Evolutionary conservation across 2,113 vertebrate species (phyloP).

Genomic region (Campylomormyrus numenius): DNA sequence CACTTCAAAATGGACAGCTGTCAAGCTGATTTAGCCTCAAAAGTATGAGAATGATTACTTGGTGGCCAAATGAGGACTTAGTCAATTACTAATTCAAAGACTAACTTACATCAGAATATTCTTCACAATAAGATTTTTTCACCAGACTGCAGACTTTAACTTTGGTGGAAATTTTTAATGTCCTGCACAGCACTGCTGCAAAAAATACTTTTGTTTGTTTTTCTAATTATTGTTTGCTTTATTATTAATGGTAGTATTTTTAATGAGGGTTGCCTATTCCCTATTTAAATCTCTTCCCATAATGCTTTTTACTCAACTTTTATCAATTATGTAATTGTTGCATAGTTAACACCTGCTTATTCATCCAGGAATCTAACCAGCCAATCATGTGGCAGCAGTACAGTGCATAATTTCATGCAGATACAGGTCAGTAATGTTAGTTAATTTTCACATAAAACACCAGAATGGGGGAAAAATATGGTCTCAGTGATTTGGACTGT

Average conservation of each 20-base stretch:
- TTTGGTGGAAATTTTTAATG: neutral
- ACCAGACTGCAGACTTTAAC: neutral
- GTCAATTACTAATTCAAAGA: neutral
- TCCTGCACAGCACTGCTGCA: neutral
- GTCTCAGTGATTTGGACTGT: neutral
- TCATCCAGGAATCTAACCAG: no score
- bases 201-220: neutral
- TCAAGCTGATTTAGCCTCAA: neutral
- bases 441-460: neutral
- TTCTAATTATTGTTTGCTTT: neutral
- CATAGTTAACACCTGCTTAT: neutral
- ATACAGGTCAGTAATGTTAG: neutral
- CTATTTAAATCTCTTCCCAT: neutral
- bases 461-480: neutral
- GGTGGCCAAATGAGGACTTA: neutral
- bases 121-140: neutral
- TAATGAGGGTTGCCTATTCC: no score
- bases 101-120: neutral
- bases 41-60: neutral
- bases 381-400: no score
- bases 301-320: neutral
- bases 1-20: neutral
- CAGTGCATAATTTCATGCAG: no score
- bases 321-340: neutral
- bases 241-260: neutral